Percentiles rank a stretch among this genome's conserved stretches.
Evolutionary conservation across 2,797 vertebrate species (phyloP).

Genomic region (Streptopelia turtur): DNA sequence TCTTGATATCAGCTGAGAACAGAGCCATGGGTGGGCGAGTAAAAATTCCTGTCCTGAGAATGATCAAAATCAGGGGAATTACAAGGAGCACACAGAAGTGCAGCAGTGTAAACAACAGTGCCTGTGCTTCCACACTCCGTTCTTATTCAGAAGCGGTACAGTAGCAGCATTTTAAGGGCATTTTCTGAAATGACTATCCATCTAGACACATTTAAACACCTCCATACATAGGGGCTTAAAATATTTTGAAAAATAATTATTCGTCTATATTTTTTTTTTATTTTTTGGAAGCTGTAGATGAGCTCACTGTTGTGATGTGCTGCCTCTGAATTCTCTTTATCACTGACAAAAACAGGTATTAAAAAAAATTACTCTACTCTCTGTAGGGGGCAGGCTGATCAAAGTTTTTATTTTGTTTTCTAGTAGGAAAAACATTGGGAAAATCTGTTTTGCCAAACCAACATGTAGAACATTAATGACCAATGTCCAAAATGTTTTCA

Average conservation of each 20-base stretch:
- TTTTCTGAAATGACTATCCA: not conserved
- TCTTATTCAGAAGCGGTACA: not conserved
- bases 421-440: not conserved
- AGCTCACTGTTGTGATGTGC: not conserved
- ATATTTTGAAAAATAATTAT: not conserved
- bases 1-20: not conserved
- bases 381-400: conserved; percentile 67
- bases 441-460: conserved; percentile 41
- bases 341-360: rapidly evolving
- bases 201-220: not conserved
- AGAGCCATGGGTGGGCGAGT: not conserved
- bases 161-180: not conserved
- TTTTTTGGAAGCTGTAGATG: not conserved
- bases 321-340: not conserved
- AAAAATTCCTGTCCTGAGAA: not conserved
- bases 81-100: not conserved
- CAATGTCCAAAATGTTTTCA: conserved; percentile 63
- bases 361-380: not conserved
- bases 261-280: not conserved
- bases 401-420: conserved; percentile 55
- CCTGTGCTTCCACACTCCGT: not conserved
- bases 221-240: not conserved
- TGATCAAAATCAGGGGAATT: not conserved
- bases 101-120: not conserved
- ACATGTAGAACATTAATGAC: conserved; percentile 17